These are phyloP conservation scores for Acanthornis magna DNA, from an alignment of 2,797 vertebrate genomes.

Conservation along the genomic window DNA sequence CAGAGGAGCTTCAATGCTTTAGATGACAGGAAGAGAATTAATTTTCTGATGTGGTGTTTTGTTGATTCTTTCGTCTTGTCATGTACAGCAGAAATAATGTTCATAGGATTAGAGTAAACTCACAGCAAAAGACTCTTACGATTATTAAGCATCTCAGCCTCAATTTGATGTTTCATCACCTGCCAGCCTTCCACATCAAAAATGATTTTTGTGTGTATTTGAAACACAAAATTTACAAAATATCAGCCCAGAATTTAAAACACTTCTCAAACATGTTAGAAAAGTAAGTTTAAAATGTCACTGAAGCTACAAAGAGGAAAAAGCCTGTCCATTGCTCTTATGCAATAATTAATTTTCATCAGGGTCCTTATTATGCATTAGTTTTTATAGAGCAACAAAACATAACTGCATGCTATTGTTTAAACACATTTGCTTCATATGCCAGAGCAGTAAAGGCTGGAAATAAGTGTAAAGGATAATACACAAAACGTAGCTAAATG, in stretches of 20 bases:
- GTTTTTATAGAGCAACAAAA: conserved; percentile 68
- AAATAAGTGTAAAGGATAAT: conserved; percentile 74
- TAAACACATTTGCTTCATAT: conserved; percentile 67
- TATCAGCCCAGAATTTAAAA: conserved; percentile 61
- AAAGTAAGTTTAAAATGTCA: conserved; percentile 64
- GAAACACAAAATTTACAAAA: conserved; percentile 69
- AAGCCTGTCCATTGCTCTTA: conserved; percentile 60
- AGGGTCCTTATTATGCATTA: conserved; percentile 67
- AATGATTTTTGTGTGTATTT: conserved; percentile 45
- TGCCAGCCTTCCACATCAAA: conserved; percentile 48
- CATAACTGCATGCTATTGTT: conserved; percentile 72
- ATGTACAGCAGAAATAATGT: conserved; percentile 52
- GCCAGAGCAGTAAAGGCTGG: conserved; percentile 58
- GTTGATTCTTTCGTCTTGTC: conserved; percentile 52
- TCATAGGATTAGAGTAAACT: conserved; percentile 39
- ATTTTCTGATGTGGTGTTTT: conserved; percentile 53
- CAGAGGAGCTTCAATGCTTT: neutral
- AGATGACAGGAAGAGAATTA: conserved; percentile 42
- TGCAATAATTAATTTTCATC: conserved; percentile 72
- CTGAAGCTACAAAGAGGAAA: conserved; percentile 11
- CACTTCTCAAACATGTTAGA: conserved; percentile 53
- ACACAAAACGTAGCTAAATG: conserved; percentile 73
- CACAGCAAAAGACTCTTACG: conserved; percentile 9
- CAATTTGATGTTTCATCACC: conserved; percentile 49
- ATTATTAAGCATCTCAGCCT: conserved; percentile 53